Evolutionary conservation across 2,888 invertebrate species (phyloP).

Genomic region (Biston stratarius): DNA sequence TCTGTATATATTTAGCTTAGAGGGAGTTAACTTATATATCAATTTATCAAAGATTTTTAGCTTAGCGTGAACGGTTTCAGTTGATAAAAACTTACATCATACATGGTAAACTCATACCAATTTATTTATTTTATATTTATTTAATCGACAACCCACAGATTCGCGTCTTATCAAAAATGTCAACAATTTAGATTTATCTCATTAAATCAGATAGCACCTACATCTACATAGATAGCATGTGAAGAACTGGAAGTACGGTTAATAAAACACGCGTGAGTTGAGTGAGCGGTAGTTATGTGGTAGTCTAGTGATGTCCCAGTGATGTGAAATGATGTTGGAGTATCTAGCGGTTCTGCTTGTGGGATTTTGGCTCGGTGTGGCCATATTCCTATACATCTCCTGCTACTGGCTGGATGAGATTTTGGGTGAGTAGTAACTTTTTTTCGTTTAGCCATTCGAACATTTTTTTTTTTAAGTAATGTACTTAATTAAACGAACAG

Average conservation of each 20-base stretch:
- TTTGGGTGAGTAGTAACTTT: slow-evolving; percentile 81
- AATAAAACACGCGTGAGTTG: slow-evolving; percentile 1
- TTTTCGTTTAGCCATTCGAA: too few relatives aligned
- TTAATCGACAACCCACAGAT: slow-evolving; percentile 31
- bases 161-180: slow-evolving; percentile 24
- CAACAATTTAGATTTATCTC: slow-evolving; percentile 32
- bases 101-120: slow-evolving; percentile 39
- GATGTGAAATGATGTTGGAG: slow-evolving; percentile 71
- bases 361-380: slow-evolving; percentile 83
- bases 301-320: slow-evolving; percentile 40
- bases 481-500: too few relatives aligned
- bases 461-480: too few relatives aligned
- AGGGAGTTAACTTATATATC: too few relatives aligned
- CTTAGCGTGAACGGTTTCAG: slow-evolving; percentile 1
- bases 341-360: slow-evolving; percentile 76
- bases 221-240: slow-evolving; percentile 33
- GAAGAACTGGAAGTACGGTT: slow-evolving; percentile 6
- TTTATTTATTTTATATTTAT: too few relatives aligned
- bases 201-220: slow-evolving; percentile 31
- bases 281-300: slow-evolving; percentile 43
- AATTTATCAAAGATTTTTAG: too few relatives aligned
- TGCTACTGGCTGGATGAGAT: slow-evolving; percentile 87
- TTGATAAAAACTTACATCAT: slow-evolving; percentile 24
- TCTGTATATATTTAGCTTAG: neutral
- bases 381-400: slow-evolving; percentile 82